Percentiles rank a stretch among this genome's conserved stretches.
Conservation (phyloP, 2,888 invertebrate genomes). For the Drosophila algonquin region DNA sequence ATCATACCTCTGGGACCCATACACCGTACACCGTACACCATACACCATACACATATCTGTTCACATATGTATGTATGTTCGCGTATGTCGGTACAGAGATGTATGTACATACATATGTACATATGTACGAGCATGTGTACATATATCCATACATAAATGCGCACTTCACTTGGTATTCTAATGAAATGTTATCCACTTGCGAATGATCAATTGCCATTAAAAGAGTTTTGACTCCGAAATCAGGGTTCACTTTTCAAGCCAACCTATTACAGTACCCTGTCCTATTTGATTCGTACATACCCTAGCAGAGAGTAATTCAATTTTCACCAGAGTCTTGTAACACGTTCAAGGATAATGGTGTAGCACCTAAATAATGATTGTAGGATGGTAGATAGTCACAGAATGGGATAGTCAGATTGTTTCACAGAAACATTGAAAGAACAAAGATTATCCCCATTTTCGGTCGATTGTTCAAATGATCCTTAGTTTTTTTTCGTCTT, state of each 20-base stretch:
- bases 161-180: slow-evolving; percentile 76
- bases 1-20: slow-evolving; percentile 40
- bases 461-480: no score
- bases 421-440: no score
- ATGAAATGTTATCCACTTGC: slow-evolving; percentile 82
- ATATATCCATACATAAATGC: slow-evolving; percentile 29
- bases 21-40: slow-evolving; percentile 9
- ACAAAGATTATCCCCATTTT: no score
- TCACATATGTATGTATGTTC: slow-evolving; percentile 14
- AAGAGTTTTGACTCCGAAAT: slow-evolving; percentile 81
- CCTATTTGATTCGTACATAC: slow-evolving; percentile 5
- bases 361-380: no score
- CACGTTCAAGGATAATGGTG: neutral
- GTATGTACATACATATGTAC: slow-evolving; percentile 1
- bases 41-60: slow-evolving; percentile 4
- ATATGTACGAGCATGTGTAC: slow-evolving; percentile 1
- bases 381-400: no score
- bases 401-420: no score
- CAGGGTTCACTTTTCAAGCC: slow-evolving; percentile 47
- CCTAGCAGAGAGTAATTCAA: neutral
- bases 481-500: no score
- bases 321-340: neutral
- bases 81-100: neutral
- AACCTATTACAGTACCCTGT: slow-evolving; percentile 35
- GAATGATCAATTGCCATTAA: slow-evolving; percentile 83